These are phyloP conservation scores for Drosophila stalkeri DNA, from an alignment of 2,888 invertebrate species.

Conservation along the genomic window DNA sequence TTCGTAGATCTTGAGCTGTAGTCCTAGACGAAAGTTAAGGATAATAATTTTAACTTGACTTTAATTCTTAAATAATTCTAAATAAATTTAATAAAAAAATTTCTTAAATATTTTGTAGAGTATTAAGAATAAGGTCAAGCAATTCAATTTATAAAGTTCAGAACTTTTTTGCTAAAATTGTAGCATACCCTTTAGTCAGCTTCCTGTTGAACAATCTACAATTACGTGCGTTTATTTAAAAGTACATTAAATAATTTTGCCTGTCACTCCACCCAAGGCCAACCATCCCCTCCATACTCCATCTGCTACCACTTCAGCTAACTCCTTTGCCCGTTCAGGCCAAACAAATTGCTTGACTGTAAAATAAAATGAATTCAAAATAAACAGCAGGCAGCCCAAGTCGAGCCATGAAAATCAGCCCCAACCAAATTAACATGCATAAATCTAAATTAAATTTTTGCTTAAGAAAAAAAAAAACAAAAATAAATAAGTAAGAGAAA, in stretches of 20 bases:
- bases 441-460: conserved; percentile 55
- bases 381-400: conserved; percentile 27
- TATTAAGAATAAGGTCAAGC: no score
- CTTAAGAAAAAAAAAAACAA: neutral
- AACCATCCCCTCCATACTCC: neutral
- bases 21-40: no score
- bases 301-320: no score
- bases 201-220: conserved; percentile 2
- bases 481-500: neutral
- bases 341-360: conserved; percentile 28
- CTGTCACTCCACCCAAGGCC: neutral
- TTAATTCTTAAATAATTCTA: no score
- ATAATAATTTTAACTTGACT: no score
- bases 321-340: neutral
- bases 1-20: no score
- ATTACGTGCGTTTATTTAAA: conserved; percentile 31
- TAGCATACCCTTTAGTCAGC: neutral
- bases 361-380: conserved; percentile 44
- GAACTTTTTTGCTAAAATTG: no score
- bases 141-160: neutral
- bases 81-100: no score
- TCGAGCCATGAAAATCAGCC: conserved; percentile 12
- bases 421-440: conserved; percentile 36
- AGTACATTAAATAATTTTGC: conserved; percentile 22
- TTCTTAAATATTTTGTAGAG: no score